These are phyloP conservation scores for Amphipoea oculea DNA, from an alignment of 2,888 invertebrate genomes.

Conservation along the genomic window DNA sequence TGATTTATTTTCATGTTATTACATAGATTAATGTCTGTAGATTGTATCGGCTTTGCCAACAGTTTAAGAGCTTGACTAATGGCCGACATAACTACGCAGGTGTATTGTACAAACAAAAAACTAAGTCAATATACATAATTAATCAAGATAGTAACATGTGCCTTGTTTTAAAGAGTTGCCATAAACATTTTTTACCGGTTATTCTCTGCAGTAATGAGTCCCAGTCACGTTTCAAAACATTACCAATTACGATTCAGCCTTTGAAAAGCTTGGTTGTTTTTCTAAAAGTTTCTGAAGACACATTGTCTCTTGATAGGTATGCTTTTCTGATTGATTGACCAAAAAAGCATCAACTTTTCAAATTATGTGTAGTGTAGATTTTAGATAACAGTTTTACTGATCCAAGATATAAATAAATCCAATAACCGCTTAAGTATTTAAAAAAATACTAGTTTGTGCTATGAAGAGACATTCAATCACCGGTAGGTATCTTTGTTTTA, in stretches of 20 bases:
- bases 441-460: neutral
- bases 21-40: constrained; percentile 41
- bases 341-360: neutral
- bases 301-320: neutral
- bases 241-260: neutral
- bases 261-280: constrained; percentile 2
- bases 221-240: constrained; percentile 8
- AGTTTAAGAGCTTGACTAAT: constrained; percentile 44
- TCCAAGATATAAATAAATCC: neutral
- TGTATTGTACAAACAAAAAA: constrained; percentile 50
- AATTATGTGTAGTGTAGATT: neutral
- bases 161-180: constrained; percentile 1
- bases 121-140: constrained; percentile 41
- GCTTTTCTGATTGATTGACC: neutral
- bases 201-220: constrained; percentile 11
- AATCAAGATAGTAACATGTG: constrained; percentile 32
- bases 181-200: constrained; percentile 10
- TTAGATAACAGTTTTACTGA: neutral
- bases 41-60: constrained; percentile 35
- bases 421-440: neutral
- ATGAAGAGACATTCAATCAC: neutral
- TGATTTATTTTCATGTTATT: constrained; percentile 41
- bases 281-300: neutral
- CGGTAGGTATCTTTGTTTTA: too few relatives aligned
- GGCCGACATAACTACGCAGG: constrained; percentile 42